phyloP scores from a whole-genome alignment of 2,797 vertebrate genomes.

The Neomorphus geoffroyi region DNA sequence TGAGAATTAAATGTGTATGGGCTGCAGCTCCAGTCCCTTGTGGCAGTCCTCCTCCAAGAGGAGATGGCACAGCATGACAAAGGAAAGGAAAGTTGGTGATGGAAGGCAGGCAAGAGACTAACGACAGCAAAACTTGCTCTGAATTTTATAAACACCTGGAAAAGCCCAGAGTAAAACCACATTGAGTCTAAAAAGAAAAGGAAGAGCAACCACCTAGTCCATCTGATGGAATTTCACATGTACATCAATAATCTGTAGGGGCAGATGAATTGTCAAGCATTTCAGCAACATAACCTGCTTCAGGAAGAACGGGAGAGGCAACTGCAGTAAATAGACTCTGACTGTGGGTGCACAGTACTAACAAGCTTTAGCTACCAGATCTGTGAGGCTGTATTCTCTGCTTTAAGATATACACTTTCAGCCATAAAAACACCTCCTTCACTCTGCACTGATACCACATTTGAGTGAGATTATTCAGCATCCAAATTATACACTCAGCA shows the following conservation, averaged over 20 bases:
- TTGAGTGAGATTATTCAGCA: conserved; percentile 44
- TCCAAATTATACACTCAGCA: conserved; percentile 39
- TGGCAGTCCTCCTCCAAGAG: background rate
- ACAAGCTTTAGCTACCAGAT: background rate
- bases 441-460: background rate
- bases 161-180: background rate
- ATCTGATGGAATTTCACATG: background rate
- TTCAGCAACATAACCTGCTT: background rate
- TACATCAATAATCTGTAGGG: background rate
- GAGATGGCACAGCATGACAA: background rate
- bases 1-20: conserved; percentile 27
- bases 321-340: background rate
- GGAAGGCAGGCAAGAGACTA: background rate
- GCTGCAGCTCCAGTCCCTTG: conserved; percentile 6
- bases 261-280: background rate
- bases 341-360: background rate
- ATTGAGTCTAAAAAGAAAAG: background rate
- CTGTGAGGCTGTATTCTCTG: background rate
- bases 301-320: background rate
- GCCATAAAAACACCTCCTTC: background rate
- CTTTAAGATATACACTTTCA: background rate
- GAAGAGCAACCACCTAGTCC: background rate
- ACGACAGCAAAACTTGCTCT: background rate
- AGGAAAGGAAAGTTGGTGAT: background rate
- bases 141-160: background rate